phyloP scores from a whole-genome alignment of 2,113 vertebrate genomes.

The Bagarius yarrelli region DNA sequence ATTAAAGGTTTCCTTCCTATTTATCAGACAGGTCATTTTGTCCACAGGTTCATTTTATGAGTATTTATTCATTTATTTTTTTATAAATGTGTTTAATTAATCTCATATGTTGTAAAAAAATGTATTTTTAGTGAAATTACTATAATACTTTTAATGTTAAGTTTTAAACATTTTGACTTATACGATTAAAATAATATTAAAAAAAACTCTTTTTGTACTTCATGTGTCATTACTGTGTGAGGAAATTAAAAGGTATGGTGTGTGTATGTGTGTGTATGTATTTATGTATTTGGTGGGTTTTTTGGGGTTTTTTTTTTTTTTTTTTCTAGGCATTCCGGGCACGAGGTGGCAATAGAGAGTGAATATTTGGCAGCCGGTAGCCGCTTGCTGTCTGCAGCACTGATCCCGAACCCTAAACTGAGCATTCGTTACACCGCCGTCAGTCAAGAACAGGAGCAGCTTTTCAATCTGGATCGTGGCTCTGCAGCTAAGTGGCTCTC shows the following conservation, averaged over 20 bases:
- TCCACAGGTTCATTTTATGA: no score
- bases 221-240: no score
- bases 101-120: no score
- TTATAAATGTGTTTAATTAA: no score
- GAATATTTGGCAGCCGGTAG: conserved; percentile 77
- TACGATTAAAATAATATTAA: neutral
- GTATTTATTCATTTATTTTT: no score
- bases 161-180: neutral
- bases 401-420: conserved; percentile 82
- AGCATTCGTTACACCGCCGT: conserved; percentile 77
- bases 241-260: neutral
- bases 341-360: conserved; percentile 55
- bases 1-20: neutral
- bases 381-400: conserved; percentile 78
- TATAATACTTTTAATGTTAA: neutral
- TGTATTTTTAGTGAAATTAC: neutral
- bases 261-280: neutral
- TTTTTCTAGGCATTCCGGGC: conserved; percentile 31
- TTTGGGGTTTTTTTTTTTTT: neutral
- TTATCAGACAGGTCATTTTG: no score
- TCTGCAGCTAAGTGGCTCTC: conserved; percentile 83
- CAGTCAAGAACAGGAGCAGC: conserved; percentile 79
- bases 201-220: neutral
- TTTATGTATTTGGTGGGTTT: neutral
- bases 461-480: conserved; percentile 78